Conservation (phyloP, 2,888 invertebrate species). For the Tachina lurida region DNA sequence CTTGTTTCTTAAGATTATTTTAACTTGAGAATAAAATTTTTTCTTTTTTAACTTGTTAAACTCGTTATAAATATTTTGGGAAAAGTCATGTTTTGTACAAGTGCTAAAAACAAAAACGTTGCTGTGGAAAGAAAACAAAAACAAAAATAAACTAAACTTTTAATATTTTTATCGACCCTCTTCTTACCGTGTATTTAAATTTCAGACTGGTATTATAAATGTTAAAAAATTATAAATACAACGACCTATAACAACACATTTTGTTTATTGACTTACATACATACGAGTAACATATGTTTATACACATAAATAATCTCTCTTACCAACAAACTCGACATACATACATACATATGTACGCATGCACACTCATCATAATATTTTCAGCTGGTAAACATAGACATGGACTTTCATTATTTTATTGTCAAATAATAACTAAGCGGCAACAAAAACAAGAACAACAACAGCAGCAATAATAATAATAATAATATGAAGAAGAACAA, state of each 20-base stretch:
- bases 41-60: not conserved
- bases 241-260: slow-evolving; percentile 52
- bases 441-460: not conserved
- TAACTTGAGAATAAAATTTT: not conserved
- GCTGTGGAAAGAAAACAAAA: not conserved
- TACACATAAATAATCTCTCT: not conserved
- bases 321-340: not conserved
- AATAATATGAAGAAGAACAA: slow-evolving; percentile 13
- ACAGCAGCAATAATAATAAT: slow-evolving; percentile 12
- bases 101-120: not conserved
- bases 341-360: not conserved
- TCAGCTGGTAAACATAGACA: slow-evolving; percentile 29
- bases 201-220: slow-evolving; percentile 40
- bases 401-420: slow-evolving; percentile 39
- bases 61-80: not conserved
- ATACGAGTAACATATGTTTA: too few species aligned
- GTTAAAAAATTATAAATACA: slow-evolving; percentile 12
- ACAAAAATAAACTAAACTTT: slow-evolving; percentile 17
- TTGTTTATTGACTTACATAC: slow-evolving; percentile 23
- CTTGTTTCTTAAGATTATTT: not conserved
- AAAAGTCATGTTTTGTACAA: slow-evolving; percentile 7
- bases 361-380: not conserved
- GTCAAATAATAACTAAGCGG: slow-evolving; percentile 42
- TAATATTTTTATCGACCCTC: not conserved
- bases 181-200: slow-evolving; percentile 2